Evolutionary conservation across 2,113 vertebrate genomes (phyloP).

Genomic region (Urocynchramus pylzowi): DNA sequence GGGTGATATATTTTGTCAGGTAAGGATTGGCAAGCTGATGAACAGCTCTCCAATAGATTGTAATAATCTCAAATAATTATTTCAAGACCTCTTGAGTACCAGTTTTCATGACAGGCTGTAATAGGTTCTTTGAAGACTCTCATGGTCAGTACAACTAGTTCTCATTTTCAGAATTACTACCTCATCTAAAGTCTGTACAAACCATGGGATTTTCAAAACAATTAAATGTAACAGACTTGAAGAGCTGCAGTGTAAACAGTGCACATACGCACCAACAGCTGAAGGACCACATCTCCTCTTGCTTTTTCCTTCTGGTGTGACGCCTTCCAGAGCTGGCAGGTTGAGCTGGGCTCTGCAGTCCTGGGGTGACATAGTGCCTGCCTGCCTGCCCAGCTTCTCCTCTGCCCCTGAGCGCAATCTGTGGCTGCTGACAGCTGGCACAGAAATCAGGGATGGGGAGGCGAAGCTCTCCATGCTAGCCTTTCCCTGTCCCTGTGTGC

Average conservation of each 20-base stretch:
- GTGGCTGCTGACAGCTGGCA: background rate
- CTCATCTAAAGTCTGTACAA: background rate
- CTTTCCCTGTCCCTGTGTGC: background rate
- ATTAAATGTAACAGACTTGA: background rate
- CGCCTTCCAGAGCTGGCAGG: background rate
- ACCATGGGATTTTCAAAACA: background rate
- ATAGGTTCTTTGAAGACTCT: background rate
- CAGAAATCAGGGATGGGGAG: background rate
- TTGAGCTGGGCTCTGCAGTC: background rate
- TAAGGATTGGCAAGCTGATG: background rate
- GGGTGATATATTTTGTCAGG: background rate
- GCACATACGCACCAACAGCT: background rate
- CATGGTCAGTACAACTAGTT: background rate
- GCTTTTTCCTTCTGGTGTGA: background rate
- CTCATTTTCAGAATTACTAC: background rate
- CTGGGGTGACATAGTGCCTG: background rate
- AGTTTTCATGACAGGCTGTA: background rate
- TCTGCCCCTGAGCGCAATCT: background rate
- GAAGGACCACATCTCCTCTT: background rate
- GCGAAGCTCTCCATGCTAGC: background rate
- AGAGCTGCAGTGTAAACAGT: background rate
- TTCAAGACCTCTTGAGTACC: background rate
- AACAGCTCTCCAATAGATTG: background rate
- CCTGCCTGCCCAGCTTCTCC: background rate
- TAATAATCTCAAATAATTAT: constrained; percentile 1